Percentiles rank a stretch among this genome's conserved stretches.
These are phyloP conservation scores for Pantherophis alleghaniensis DNA, from an alignment of 2,797 vertebrate species.

Conservation along the genomic window DNA sequence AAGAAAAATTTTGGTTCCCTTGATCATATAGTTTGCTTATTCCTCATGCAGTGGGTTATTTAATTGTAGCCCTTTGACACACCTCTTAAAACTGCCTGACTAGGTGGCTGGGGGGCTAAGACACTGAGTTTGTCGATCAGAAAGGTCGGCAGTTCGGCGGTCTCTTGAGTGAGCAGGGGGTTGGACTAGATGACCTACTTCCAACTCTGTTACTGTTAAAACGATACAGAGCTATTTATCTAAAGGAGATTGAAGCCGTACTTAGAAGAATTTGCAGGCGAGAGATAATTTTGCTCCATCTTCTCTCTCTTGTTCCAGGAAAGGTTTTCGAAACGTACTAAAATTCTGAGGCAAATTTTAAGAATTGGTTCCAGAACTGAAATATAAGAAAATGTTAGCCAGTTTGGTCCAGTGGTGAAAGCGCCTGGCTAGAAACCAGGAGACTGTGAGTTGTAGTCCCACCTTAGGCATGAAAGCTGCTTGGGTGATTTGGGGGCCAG, in stretches of 20 bases:
- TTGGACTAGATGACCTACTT: too few relatives aligned
- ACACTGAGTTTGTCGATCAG: too few relatives aligned
- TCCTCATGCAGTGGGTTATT: background rate
- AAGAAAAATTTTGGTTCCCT: background rate
- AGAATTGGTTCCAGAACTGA: background rate
- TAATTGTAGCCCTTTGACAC: background rate
- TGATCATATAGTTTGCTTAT: background rate
- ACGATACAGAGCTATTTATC: too few relatives aligned
- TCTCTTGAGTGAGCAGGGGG: too few relatives aligned
- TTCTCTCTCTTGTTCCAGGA: background rate
- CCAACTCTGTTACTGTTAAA: too few relatives aligned
- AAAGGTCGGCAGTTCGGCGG: too few relatives aligned
- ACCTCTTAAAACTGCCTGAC: background rate
- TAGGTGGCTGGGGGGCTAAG: too few relatives aligned
- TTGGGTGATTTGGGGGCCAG: background rate
- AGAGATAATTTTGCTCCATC: background rate
- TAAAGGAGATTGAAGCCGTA: too few relatives aligned
- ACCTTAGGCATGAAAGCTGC: background rate
- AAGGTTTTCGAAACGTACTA: background rate
- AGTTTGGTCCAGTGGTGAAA: background rate
- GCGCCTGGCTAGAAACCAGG: background rate
- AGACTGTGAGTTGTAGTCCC: background rate
- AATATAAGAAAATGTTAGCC: constrained; percentile 7
- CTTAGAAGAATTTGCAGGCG: too few relatives aligned
- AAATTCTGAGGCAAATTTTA: background rate